Base-by-base conservation (phyloP, 92 coral and sea anemone species). In the Epizoanthus illoricatus region DNA sequence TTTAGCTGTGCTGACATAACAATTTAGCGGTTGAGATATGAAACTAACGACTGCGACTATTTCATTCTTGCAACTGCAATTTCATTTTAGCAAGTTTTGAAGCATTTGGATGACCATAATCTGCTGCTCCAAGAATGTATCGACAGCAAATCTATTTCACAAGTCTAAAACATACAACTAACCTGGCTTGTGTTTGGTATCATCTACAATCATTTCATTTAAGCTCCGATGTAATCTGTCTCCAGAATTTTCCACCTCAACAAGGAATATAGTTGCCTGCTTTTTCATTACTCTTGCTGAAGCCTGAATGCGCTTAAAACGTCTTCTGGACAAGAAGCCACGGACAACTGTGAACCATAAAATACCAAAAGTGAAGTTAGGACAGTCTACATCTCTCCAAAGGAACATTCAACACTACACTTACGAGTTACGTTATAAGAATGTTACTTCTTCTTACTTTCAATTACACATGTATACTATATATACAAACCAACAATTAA, bases 271-370 rank as follows among this genome's bases (percentile, higher is more conserved):
- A 9, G 87, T 65, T 12, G 90, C 47, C 65, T 86, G 83, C 74
- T 72, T 82, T 45, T 66, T 41, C 80, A 86, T 75, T 10, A 80
- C 88, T 83, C 74, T 49, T 16, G 90, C 85, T 56, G 89, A 83
- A 33, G 85, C 86, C 39, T 84, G 86, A 15, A 93, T 84, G 11
- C 86, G 91, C 58, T 87, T 91, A 61, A 81, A 93, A 54, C 88
- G 88, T 80, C 94, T 89, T 57, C 95, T 87, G 41, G 89, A 82
- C 84, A 95, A 86, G 80, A 94, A 95, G 21, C 97, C 98, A 40
- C 97, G 98, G 15, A 87, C 98, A 75, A 87, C 98, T 94, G 65
- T 17, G 70, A 74, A 71, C 15, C 54, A 60, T 40, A 81, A 65
- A 54, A 33, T 19, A 15, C 8, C 71, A 12, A 5, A 16, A 42